Base-by-base conservation (phyloP, 1,140 invertebrate species). In the Sipha flava region DNA sequence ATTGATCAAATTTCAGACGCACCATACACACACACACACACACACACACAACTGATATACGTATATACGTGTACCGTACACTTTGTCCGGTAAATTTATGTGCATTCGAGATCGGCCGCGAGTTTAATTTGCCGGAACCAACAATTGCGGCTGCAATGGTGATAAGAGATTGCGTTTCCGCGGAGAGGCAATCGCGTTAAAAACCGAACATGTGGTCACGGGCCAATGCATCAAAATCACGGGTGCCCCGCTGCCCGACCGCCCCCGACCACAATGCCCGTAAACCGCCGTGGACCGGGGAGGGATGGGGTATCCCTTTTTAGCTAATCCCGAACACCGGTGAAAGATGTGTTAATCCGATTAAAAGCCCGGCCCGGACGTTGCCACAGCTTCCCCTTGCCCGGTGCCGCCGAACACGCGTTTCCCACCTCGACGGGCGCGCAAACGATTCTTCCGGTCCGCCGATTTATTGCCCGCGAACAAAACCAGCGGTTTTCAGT, bases 121-220 rank as follows among this genome's bases (percentile, higher is more conserved):
- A 57, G 72, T 75, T 75, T 75, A 75, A 75, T 75, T 75, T 57
- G 31, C 72, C 6, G 72, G 72, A 75, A 75, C 52, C 70, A 52
- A 57, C 49, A 26, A 26, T 26, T 4, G 49, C 4, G 49, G 29
- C 1, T 21, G 16, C 29, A 49, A 21, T 18, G n/a, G 72, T 52
- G 70, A 73, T 52, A 40, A 73, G 70, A 73, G 45, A 73, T 73
- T 73, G 70, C 45, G 64, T 68, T 64, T 68, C 37, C 7, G 64
- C 16, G 64, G 37, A 49, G 47, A 34, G 47, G 52, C 72, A 75
- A 75, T 75, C 52, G n/a, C 49, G 72, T 75, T 75, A 75, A 75
- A 75, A 75, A 75, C 72, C 49, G 72, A 75, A 75, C 72, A 75
- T 75, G 72, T 75, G 72, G 72, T 75, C 72, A 26, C 47, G 70